Percentiles rank a stretch among this genome's conserved stretches.
Conservation (phyloP, 1,140 invertebrate species). For the Leptinotarsa defecta region DNA sequence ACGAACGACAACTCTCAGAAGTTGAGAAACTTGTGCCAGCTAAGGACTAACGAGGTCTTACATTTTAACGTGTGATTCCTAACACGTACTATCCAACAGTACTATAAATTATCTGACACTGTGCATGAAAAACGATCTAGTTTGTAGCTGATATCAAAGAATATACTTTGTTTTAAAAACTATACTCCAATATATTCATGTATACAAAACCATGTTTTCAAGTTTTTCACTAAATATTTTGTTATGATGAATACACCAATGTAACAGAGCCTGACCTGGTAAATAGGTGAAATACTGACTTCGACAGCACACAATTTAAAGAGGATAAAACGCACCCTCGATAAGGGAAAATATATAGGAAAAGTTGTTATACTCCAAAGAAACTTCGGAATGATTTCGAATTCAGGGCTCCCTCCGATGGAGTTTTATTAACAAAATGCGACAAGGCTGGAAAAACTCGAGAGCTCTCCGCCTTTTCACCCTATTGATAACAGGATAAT, state of each 20-base stretch:
- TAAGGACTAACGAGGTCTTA: no score
- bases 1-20: no score
- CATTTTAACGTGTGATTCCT: no score
- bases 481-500: slow-evolving; percentile 5
- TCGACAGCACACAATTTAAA: slow-evolving; percentile 14
- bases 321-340: slow-evolving; percentile 14
- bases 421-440: slow-evolving; percentile 17
- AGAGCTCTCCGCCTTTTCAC: background rate
- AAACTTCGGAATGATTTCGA: slow-evolving; percentile 7
- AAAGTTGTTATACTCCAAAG: slow-evolving; percentile 10
- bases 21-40: no score
- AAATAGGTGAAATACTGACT: background rate
- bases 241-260: background rate
- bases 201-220: no score
- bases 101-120: no score
- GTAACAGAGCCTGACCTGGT: background rate
- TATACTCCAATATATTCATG: no score
- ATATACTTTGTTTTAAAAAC: no score
- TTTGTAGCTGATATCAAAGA: no score
- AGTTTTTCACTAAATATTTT: no score
- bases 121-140: no score
- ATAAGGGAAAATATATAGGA: slow-evolving; percentile 8
- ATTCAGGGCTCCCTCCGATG: slow-evolving; percentile 5
- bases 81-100: no score
- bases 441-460: slow-evolving; percentile 8